phyloP scores from a whole-genome alignment of 2,113 vertebrate species.

The Bungarus multicinctus region DNA sequence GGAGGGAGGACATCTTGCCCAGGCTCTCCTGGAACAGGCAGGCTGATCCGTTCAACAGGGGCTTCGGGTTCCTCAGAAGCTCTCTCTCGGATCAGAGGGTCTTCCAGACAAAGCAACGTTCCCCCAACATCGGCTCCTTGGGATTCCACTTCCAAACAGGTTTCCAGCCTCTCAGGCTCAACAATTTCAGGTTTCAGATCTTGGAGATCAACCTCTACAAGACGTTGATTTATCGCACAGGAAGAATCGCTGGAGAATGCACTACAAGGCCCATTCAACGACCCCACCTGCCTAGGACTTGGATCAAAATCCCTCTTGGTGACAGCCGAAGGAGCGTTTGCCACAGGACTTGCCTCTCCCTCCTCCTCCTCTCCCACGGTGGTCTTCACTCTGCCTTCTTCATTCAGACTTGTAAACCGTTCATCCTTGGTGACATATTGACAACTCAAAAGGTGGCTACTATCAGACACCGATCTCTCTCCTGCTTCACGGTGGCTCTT shows the following conservation, averaged over 20 bases:
- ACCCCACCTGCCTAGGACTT: neutral
- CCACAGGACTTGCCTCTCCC: no score
- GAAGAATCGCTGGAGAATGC: rapidly evolving
- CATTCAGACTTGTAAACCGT: neutral
- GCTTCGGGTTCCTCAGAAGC: neutral
- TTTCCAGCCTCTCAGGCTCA: neutral
- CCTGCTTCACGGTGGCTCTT: neutral
- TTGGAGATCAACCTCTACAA: neutral
- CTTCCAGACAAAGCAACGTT: neutral
- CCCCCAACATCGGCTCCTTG: neutral
- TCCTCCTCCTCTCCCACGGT: neutral
- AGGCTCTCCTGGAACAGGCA: neutral
- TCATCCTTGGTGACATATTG: neutral
- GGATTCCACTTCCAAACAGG: neutral
- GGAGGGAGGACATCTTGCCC: neutral
- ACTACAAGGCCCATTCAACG: no score
- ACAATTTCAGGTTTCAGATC: no score
- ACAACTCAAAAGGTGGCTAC: neutral
- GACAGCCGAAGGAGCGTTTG: neutral
- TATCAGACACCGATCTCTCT: neutral
- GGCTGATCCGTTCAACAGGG: neutral
- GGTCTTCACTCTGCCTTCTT: neutral
- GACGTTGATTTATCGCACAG: neutral
- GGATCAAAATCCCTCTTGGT: no score
- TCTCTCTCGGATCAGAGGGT: neutral